Evolutionary conservation across 2,888 invertebrate genomes (phyloP).

Genomic region (Eupithecia insigniata): DNA sequence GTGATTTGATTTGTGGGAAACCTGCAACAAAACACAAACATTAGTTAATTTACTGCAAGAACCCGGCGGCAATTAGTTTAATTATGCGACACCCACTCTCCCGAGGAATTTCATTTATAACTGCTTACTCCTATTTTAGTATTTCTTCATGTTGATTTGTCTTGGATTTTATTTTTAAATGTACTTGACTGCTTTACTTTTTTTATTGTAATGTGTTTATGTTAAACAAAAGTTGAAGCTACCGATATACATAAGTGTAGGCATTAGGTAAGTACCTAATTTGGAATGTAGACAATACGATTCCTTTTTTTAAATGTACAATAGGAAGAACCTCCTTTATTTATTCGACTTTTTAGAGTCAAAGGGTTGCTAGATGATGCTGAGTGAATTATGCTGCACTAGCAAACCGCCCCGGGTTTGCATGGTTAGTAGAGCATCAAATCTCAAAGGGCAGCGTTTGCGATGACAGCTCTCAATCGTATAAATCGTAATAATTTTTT

Average conservation of each 20-base stretch:
- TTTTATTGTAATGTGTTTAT: too few relatives aligned
- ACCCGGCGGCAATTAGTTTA: constrained; percentile 40
- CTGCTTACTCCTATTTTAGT: constrained; percentile 42
- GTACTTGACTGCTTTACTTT: not conserved
- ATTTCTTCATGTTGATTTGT: constrained; percentile 31
- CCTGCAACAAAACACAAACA: constrained; percentile 70
- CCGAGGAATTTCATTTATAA: constrained; percentile 64
- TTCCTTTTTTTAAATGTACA: too few relatives aligned
- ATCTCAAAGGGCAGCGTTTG: too few relatives aligned
- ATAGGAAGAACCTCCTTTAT: not conserved
- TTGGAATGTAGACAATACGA: too few relatives aligned
- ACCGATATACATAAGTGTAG: too few relatives aligned
- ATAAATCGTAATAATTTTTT: too few relatives aligned
- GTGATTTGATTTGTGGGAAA: constrained; percentile 87
- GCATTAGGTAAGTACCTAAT: too few relatives aligned
- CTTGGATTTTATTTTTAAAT: not conserved
- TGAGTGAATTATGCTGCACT: not conserved
- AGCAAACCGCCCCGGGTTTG: too few relatives aligned
- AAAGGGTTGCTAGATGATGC: not conserved
- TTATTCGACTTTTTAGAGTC: not conserved
- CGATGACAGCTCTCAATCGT: too few relatives aligned
- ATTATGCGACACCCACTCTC: constrained; percentile 58
- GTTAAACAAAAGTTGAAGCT: too few relatives aligned
- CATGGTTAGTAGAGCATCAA: too few relatives aligned
- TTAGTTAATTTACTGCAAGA: not conserved